Conservation (phyloP, 2,797 vertebrate genomes). For the Xenentodon cancila region DNA sequence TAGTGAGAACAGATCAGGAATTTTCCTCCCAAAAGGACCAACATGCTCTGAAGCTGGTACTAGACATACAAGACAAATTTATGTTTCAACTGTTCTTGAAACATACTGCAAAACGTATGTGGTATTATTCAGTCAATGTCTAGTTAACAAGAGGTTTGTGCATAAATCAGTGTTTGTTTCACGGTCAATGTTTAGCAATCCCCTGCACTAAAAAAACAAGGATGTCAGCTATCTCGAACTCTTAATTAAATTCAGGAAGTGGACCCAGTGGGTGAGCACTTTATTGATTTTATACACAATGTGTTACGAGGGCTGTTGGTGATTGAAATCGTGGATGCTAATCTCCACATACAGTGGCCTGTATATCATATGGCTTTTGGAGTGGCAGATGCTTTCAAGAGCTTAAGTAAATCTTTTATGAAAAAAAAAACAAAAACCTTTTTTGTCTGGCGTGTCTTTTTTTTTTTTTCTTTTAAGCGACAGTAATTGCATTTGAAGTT, state of each 20-base stretch:
- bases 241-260: conserved; percentile 54
- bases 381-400: conserved; percentile 48
- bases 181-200: conserved; percentile 44
- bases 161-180: conserved; percentile 50
- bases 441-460: too few relatives aligned
- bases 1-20: conserved; percentile 22
- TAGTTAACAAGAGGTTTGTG: conserved; percentile 29
- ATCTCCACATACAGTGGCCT: conserved; percentile 38
- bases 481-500: conserved; percentile 32
- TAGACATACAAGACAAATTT: conserved; percentile 32
- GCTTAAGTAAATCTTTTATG: conserved; percentile 15
- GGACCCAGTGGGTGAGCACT: conserved; percentile 37
- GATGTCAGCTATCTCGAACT: conserved; percentile 47
- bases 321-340: conserved; percentile 46
- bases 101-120: conserved; percentile 35
- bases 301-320: neutral
- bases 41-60: conserved; percentile 41
- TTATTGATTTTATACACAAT: conserved; percentile 64
- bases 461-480: conserved; percentile 12
- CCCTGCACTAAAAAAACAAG: conserved; percentile 23
- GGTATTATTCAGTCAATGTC: conserved; percentile 34
- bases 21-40: conserved; percentile 17
- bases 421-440: too few relatives aligned
- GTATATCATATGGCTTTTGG: conserved; percentile 52
- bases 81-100: conserved; percentile 29